Conservation (phyloP, 2,113 vertebrate genomes). For the Bubo blakistoni region DNA sequence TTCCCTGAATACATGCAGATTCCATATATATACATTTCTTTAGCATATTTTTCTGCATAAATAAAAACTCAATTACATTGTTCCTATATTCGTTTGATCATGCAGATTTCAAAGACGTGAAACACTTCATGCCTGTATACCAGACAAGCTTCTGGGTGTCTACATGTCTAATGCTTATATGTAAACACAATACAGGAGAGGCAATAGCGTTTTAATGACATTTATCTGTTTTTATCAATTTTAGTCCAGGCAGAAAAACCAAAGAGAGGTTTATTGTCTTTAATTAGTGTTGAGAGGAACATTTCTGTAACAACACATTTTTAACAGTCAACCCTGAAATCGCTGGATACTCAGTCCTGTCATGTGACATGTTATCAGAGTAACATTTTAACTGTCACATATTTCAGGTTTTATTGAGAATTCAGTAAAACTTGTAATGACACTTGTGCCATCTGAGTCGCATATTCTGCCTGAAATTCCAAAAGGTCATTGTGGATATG, state of each 20-base stretch:
- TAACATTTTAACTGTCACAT: not conserved
- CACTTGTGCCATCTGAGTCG: not conserved
- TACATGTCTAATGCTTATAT: not conserved
- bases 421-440: not conserved
- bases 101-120: not conserved
- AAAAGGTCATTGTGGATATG: not conserved
- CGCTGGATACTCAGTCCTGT: not conserved
- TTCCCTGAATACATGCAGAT: not conserved
- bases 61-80: not conserved
- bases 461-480: not conserved
- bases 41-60: not conserved
- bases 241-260: not conserved
- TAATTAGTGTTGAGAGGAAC: not conserved
- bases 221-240: not conserved
- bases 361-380: not conserved
- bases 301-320: not conserved
- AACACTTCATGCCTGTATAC: not conserved
- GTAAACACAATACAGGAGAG: not conserved
- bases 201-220: not conserved
- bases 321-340: not conserved
- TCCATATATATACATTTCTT: not conserved
- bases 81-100: not conserved
- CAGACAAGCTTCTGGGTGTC: not conserved
- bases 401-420: not conserved
- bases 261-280: not conserved